phyloP scores from a whole-genome alignment of 2,113 vertebrate species.

The Canis aureus region DNA sequence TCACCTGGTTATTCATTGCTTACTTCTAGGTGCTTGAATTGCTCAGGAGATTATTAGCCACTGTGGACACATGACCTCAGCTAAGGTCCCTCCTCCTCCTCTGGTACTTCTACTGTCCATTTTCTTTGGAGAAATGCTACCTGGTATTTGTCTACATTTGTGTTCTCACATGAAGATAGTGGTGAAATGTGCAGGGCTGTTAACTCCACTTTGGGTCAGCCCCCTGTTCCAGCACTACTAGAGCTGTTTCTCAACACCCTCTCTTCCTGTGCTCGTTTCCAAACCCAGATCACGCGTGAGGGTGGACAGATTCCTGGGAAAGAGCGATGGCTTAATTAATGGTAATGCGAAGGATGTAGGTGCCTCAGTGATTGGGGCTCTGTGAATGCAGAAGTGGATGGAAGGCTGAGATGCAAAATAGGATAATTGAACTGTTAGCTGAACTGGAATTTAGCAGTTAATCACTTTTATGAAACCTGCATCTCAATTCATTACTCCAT shows the following conservation, averaged over 20 bases:
- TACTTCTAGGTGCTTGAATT: neutral
- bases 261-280: neutral
- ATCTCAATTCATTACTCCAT: constrained; percentile 77
- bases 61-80: neutral
- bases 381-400: constrained; percentile 65
- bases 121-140: neutral
- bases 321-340: constrained; percentile 76
- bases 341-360: constrained; percentile 62
- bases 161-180: neutral
- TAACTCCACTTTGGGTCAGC: neutral
- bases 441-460: constrained; percentile 79
- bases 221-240: neutral
- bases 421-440: constrained; percentile 81
- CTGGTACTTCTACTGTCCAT: neutral
- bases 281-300: constrained; percentile 35
- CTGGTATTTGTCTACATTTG: neutral
- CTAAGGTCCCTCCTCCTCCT: neutral
- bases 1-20: neutral
- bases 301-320: constrained; percentile 66
- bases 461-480: constrained; percentile 81
- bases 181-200: neutral
- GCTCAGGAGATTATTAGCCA: neutral
- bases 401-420: constrained; percentile 75
- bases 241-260: neutral
- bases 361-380: constrained; percentile 59